Evolutionary conservation across 2,797 vertebrate genomes (phyloP), one percentile per base, ranked within the genome.

Genomic region (Lateolabrax maculatus): DNA sequence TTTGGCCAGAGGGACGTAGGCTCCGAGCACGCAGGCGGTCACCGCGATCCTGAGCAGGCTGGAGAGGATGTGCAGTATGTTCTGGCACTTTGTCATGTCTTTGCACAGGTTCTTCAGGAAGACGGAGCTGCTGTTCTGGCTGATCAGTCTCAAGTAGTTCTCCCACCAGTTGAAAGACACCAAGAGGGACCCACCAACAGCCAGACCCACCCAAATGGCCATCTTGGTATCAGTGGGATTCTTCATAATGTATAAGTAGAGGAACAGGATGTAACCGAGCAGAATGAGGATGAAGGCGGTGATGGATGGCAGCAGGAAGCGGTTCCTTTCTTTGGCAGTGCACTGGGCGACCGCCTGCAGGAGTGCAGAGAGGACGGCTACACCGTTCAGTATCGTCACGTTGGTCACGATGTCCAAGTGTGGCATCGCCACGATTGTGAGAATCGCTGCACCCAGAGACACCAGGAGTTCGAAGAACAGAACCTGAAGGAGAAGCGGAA

Each of bases 161-260:
- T 94, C 89, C 93, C 93, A 95, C 94, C 94, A 95, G 89, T 90
- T 95, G 11, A 95, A 79, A 16, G 95, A 94, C 44, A 91, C 78
- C 18, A 90, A 61, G 52, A 95, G 16, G 11, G 85, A 85, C 13
- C 81, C 91, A 4, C 77, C 67, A 2, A 94, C 87, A n/a, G 92
- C 94, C 58, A 94, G 71, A 13, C 85, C 90, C 16, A 87, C 53
- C 76, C 83, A 89, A 7, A 56, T 41, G 3, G 2, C 13, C 56
- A 80, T 84, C 37, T 77, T 69, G 5, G 0, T 15, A 3, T 83
- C 64, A 1, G 21, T 23, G 2, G 65, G 64, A 16, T 86, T 46
- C 3, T 84, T 85, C 12, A 10, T 27, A 18, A 92, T 60, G 72
- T 90, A 93, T 1, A 81, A 21, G 5, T 66, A 2, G 2, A 86